phyloP scores from a whole-genome alignment of 1,140 invertebrate species.

The Asobara japonica region DNA sequence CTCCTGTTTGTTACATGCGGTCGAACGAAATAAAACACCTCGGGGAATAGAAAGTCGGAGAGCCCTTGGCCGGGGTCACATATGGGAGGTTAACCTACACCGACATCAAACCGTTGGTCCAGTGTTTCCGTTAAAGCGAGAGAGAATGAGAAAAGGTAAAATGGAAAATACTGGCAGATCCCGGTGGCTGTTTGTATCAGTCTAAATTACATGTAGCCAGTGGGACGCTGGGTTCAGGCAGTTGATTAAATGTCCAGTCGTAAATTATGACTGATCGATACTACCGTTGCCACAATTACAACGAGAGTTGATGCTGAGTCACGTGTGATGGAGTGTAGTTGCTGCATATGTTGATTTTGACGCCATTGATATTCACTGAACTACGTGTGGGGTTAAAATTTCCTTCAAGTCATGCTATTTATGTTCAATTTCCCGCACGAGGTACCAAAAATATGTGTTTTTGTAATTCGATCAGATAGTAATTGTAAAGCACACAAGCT shows the following conservation, averaged over 20 bases:
- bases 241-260: constrained; percentile 37
- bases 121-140: not conserved
- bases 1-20: not conserved
- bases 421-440: no score
- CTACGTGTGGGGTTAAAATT: not conserved
- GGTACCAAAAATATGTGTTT: no score
- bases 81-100: not conserved
- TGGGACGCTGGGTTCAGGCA: not conserved
- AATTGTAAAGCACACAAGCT: no score
- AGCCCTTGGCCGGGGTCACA: not conserved
- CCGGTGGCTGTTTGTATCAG: constrained; percentile 26
- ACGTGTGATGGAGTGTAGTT: not conserved
- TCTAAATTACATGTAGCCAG: not conserved
- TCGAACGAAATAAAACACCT: not conserved
- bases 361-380: not conserved
- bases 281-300: constrained; percentile 34
- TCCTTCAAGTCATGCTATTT: no score
- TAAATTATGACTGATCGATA: constrained; percentile 43
- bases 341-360: not conserved
- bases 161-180: not conserved
- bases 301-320: constrained; percentile 20
- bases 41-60: not conserved
- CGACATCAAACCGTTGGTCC: not conserved
- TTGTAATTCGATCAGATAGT: no score
- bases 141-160: not conserved